Conservation (phyloP, 1,140 invertebrate species). For the Papilio helenus region DNA sequence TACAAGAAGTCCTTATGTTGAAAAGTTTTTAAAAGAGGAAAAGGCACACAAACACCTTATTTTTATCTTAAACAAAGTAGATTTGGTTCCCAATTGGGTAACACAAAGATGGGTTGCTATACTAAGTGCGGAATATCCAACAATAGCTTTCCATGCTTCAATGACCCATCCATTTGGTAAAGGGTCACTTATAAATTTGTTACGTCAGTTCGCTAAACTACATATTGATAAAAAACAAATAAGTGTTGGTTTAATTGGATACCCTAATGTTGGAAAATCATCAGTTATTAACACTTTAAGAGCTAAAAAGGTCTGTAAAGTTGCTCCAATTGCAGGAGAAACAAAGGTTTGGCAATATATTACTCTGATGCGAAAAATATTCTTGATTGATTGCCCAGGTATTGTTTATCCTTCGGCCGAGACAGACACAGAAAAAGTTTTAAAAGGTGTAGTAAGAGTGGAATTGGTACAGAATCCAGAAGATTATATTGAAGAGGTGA, state of each 20-base stretch:
- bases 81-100: slow-evolving; percentile 98
- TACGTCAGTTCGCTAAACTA: slow-evolving; percentile 98
- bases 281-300: slow-evolving; percentile 98
- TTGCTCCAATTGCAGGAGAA: slow-evolving; percentile 99
- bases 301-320: slow-evolving; percentile 98
- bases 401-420: slow-evolving; percentile 98
- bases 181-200: slow-evolving; percentile 97
- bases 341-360: slow-evolving; percentile 99
- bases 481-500: slow-evolving; percentile 94
- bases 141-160: slow-evolving; percentile 99
- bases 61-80: slow-evolving; percentile 97
- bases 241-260: slow-evolving; percentile 99
- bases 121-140: slow-evolving; percentile 97
- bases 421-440: slow-evolving; percentile 96
- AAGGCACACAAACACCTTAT: slow-evolving; percentile 97
- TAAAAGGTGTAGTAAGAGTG: slow-evolving; percentile 97
- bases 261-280: slow-evolving; percentile 99
- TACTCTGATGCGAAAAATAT: slow-evolving; percentile 98
- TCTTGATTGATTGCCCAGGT: slow-evolving; percentile 99
- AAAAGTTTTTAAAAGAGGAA: slow-evolving; percentile 94
- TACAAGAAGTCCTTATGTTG: slow-evolving; percentile 96
- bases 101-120: slow-evolving; percentile 98
- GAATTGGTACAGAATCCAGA: slow-evolving; percentile 97
- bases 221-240: slow-evolving; percentile 99
- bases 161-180: slow-evolving; percentile 99